Evolutionary conservation across 2,797 vertebrate species (phyloP).

Genomic region (Hydrocynus forskahlii): DNA sequence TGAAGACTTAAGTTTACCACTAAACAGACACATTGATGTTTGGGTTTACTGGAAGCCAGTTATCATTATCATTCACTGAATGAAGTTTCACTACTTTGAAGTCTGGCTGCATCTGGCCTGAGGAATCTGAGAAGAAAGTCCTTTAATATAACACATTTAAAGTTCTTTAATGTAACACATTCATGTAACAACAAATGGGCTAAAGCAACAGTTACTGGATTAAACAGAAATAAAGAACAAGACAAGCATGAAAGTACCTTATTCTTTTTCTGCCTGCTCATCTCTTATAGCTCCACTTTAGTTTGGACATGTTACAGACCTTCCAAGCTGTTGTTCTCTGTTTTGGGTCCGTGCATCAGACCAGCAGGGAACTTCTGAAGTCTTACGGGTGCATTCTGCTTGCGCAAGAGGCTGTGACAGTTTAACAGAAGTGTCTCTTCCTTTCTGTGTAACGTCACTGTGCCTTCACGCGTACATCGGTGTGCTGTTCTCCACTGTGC

Average conservation of each 20-base stretch:
- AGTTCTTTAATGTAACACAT: background rate
- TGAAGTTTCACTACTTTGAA: background rate
- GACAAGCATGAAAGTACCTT: constrained; percentile 3
- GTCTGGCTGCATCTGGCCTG: too few relatives aligned
- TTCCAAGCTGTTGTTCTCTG: background rate
- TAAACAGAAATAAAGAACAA: background rate
- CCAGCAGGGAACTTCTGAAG: background rate
- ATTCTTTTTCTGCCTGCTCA: background rate
- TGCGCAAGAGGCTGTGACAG: constrained; percentile 21
- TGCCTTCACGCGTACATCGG: background rate
- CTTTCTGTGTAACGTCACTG: constrained; percentile 29
- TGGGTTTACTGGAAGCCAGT: background rate
- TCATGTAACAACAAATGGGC: background rate
- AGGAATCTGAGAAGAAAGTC: background rate
- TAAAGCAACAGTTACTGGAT: background rate
- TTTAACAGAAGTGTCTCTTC: constrained; percentile 44
- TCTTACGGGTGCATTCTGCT: constrained; percentile 23
- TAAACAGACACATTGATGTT: background rate
- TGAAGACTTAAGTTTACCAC: background rate
- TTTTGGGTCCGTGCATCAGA: background rate
- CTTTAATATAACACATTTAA: background rate
- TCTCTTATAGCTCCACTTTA: background rate
- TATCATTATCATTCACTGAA: background rate
- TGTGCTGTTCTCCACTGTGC: constrained; percentile 1
- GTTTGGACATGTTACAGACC: background rate